A percentile compares a stretch with the other conserved stretches of the same genome.
These are phyloP conservation scores for Sebastes steindachneri DNA, from an alignment of 2,797 vertebrate genomes.

Conservation along the genomic window DNA sequence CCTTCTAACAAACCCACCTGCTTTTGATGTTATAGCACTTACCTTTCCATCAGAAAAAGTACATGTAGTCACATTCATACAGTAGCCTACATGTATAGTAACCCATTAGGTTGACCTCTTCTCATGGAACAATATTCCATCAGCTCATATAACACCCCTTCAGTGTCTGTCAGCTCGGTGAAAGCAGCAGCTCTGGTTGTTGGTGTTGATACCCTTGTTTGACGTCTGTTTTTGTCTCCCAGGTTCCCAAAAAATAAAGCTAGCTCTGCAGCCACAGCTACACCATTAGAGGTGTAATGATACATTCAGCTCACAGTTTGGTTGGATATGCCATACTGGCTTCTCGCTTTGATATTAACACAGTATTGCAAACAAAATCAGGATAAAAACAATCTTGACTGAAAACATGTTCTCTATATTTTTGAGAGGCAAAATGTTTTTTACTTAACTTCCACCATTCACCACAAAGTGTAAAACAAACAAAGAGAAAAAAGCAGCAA, in stretches of 20 bases:
- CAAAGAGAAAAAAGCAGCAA: not conserved
- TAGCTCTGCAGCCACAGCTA: not conserved
- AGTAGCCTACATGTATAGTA: not conserved
- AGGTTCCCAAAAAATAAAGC: not conserved
- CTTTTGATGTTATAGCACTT: not conserved
- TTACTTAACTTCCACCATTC: not conserved
- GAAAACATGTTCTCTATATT: not conserved
- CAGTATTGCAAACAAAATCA: slow-evolving; percentile 26
- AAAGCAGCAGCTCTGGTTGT: not conserved
- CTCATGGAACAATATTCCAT: not conserved
- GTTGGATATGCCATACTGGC: slow-evolving; percentile 6
- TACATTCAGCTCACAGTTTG: slow-evolving; percentile 23
- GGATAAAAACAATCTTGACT: not conserved
- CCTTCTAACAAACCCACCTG: not conserved
- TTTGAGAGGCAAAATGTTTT: not conserved
- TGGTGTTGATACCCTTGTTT: not conserved
- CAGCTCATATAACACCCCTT: not conserved
- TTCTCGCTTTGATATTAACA: slow-evolving; percentile 18
- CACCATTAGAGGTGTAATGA: slow-evolving; percentile 22
- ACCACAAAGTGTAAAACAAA: not conserved
- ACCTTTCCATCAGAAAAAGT: not conserved
- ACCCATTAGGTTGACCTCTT: not conserved
- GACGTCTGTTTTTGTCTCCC: not conserved
- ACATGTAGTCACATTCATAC: not conserved
- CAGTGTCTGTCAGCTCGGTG: not conserved